A percentile compares a stretch with the other conserved stretches of the same genome.
Conservation (phyloP, 2,113 vertebrate genomes). For the Mesocricetus auratus region DNA sequence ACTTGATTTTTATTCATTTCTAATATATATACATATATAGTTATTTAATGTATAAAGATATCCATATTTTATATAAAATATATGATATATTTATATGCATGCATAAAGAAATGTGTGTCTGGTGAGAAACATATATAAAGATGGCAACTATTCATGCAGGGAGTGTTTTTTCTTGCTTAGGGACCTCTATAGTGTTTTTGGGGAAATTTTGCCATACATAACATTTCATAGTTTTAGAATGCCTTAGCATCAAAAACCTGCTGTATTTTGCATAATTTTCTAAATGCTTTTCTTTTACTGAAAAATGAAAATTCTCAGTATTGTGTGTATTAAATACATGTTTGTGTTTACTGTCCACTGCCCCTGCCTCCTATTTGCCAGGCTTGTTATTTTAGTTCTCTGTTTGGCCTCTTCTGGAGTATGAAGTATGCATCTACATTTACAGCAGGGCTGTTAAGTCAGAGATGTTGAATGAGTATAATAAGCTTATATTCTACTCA, state of each 20-base stretch:
- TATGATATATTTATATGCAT: no score
- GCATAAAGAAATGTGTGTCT: not conserved
- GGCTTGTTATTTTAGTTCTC: not conserved
- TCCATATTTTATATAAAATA: no score
- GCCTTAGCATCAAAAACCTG: conserved; percentile 22
- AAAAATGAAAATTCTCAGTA: conserved; percentile 24
- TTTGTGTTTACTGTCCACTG: not conserved
- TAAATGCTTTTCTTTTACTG: conserved; percentile 18
- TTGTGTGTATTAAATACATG: conserved; percentile 48
- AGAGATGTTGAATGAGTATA: not conserved
- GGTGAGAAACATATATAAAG: not conserved
- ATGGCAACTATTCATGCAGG: conserved; percentile 6
- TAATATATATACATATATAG: not conserved
- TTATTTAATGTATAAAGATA: not conserved
- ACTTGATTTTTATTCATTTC: not conserved
- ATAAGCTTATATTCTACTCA: not conserved
- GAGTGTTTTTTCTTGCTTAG: conserved; percentile 48
- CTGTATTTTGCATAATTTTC: not conserved
- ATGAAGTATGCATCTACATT: not conserved
- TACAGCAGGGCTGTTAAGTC: not conserved
- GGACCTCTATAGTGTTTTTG: conserved; percentile 55
- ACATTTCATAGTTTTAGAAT: conserved; percentile 58
- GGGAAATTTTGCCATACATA: conserved; percentile 46
- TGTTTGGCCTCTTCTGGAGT: not conserved
- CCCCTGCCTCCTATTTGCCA: not conserved